phyloP scores from a whole-genome alignment of 2,888 invertebrate species.

The Napeogenes sylphis region DNA sequence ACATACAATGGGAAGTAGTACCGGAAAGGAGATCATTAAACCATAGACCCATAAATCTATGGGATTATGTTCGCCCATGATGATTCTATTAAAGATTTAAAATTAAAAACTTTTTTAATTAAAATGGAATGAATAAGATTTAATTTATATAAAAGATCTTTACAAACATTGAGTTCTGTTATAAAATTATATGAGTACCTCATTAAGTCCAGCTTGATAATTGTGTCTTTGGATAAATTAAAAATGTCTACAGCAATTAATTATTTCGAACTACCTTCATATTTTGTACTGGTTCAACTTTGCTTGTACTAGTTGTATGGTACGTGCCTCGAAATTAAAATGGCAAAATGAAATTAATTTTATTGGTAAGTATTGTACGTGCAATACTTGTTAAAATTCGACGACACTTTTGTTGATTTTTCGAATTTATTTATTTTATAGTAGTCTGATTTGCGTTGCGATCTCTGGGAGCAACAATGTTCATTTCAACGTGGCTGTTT shows the following conservation, averaged over 20 bases:
- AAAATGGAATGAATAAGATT: not conserved
- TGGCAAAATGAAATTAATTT: not conserved
- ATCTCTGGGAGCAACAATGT: not conserved
- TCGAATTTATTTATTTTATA: not conserved
- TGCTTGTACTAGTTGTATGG: too few species aligned
- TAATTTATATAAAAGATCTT: too few species aligned
- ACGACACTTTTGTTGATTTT: not conserved
- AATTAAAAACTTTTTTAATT: not conserved
- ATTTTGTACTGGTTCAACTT: too few species aligned
- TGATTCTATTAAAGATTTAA: not conserved
- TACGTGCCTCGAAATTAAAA: too few species aligned
- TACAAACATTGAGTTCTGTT: too few species aligned
- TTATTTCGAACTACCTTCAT: not conserved
- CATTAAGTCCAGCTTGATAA: not conserved
- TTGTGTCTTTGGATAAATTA: slow-evolving; percentile 1
- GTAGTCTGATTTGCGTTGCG: not conserved
- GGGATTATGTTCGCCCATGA: not conserved
- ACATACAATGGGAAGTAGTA: slow-evolving; percentile 14
- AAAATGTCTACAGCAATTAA: slow-evolving; percentile 3
- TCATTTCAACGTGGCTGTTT: too few species aligned
- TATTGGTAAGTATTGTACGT: not conserved
- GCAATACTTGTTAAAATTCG: slow-evolving; percentile 1
- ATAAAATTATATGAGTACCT: not conserved
- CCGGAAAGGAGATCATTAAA: slow-evolving; percentile 12
- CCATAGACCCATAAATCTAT: slow-evolving; percentile 8